Percentiles rank a stretch among this genome's conserved stretches.
Evolutionary conservation across 1,140 invertebrate species (phyloP).

Genomic region (Leptinotarsa defecta): DNA sequence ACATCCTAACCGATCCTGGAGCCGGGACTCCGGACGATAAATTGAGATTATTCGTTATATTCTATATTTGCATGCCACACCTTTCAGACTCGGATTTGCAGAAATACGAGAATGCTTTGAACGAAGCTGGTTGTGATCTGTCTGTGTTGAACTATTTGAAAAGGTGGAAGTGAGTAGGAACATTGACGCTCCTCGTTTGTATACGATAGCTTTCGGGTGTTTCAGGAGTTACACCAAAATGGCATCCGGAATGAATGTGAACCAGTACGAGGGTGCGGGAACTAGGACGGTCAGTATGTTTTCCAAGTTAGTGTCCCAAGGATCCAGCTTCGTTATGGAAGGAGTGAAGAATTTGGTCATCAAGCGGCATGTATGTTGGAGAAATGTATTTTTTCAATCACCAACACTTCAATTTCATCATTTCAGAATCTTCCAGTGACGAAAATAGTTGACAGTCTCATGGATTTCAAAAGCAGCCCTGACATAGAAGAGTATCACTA

Average conservation of each 20-base stretch:
- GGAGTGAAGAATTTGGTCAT: conserved; percentile 99
- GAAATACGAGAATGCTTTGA: conserved; percentile 78
- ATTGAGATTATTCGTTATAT: conserved; percentile 92
- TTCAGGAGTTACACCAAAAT: conserved; percentile 81
- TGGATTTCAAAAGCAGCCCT: conserved; percentile 79
- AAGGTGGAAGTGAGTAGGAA: conserved; percentile 77
- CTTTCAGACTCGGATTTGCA: conserved; percentile 83
- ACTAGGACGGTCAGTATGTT: conserved; percentile 98
- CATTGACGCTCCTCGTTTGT: not conserved
- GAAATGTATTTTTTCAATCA: not conserved
- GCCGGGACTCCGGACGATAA: conserved; percentile 91
- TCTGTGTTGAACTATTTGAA: conserved; percentile 83
- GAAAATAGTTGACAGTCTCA: conserved; percentile 87
- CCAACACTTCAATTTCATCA: not conserved
- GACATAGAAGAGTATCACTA: conserved; percentile 89
- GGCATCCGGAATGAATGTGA: conserved; percentile 62
- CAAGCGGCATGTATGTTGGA: conserved; percentile 85
- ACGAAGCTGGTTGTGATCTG: conserved; percentile 83
- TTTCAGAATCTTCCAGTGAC: conserved; percentile 86
- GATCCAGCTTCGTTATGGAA: conserved; percentile 98
- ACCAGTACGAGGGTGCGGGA: conserved; percentile 88
- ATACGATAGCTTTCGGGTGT: not conserved
- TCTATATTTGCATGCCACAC: conserved; percentile 82
- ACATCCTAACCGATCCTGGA: conserved; percentile 83
- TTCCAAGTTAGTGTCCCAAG: conserved; percentile 94